Base-by-base conservation (phyloP, 1,140 invertebrate species). In the Atopsyche davidsoni region DNA sequence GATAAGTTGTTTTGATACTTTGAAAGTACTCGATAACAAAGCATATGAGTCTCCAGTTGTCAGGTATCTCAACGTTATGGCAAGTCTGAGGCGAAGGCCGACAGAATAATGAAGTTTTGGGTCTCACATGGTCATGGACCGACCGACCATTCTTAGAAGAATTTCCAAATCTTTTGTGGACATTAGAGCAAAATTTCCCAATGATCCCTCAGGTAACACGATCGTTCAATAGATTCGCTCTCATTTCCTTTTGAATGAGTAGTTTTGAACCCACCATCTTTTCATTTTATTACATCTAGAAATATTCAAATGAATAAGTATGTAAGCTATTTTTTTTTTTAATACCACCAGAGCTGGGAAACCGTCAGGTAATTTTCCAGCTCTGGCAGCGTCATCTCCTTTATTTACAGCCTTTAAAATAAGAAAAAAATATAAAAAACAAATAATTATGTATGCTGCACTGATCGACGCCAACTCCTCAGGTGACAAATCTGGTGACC, bases 1-100 rank as follows among this genome's bases (percentile, higher is more conserved):
- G 25, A 61, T 63, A n/a, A 44, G 34, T 42, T 59, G 58, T 41
- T 56, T 52, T 54, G 62, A 63, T 40, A 63, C 55, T 46, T 53
- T 57, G 38, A 58, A 62, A 38, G 59, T 38, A 53, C 53, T 57
- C 16, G 46, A 41, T 18, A 63, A 46, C 41, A 53, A 59, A 16
- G 28, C 53, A 53, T 58, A 60, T 40, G 44, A 45, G 38, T 61
- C 61, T 34, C 60, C 62, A 41, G 60, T 61, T 19, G 61, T 60
- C 16, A 61, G 54, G 52, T 49, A 64, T 51, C 60, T 50, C 19
- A 64, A 44, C 38, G 63, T 62, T 10, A 63, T 16, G 34, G 52
- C 45, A 43, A 64, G 48, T 35, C 58, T 28, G 25, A 28, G 6
- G 6, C n/a, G 25, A 28, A n/a, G 25, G 25, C 25, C 25, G n/a